phyloP scores from a whole-genome alignment of 2,888 invertebrate species.

The Drosophila pseudotakahashii region DNA sequence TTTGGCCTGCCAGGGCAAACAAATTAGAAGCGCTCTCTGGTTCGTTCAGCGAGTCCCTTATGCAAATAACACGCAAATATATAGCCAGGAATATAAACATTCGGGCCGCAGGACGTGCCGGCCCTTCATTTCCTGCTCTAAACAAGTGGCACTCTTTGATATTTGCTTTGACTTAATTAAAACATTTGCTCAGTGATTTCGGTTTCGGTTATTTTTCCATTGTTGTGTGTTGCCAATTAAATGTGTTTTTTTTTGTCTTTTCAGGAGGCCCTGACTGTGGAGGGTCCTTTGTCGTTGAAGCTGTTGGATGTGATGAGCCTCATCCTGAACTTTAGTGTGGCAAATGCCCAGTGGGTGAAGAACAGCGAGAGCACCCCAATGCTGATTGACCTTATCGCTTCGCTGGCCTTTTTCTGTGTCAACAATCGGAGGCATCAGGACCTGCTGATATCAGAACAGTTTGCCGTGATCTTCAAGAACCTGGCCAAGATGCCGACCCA shows the following conservation, averaged over 20 bases:
- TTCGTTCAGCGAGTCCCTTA: constrained; percentile 52
- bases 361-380: constrained; percentile 83
- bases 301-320: constrained; percentile 83
- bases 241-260: constrained; percentile 33
- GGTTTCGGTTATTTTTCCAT: constrained; percentile 36
- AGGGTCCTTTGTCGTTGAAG: constrained; percentile 79
- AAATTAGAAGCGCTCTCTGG: constrained; percentile 66
- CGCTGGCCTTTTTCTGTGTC: constrained; percentile 83
- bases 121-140: constrained; percentile 59
- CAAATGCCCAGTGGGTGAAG: constrained; percentile 71
- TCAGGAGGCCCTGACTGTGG: constrained; percentile 83
- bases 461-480: constrained; percentile 83
- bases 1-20: constrained; percentile 67
- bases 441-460: constrained; percentile 83
- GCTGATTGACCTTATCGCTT: constrained; percentile 84
- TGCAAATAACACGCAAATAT: constrained; percentile 64
- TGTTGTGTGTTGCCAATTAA: constrained; percentile 66
- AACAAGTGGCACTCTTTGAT: constrained; percentile 71
- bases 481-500: constrained; percentile 83
- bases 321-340: constrained; percentile 81
- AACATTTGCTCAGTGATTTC: constrained; percentile 74
- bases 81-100: constrained; percentile 57
- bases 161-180: constrained; percentile 81
- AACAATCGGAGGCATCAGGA: constrained; percentile 84
- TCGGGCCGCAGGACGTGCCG: constrained; percentile 43